These are phyloP conservation scores for Platycnemis pennipes DNA, from an alignment of 2,888 invertebrate species.

Conservation along the genomic window DNA sequence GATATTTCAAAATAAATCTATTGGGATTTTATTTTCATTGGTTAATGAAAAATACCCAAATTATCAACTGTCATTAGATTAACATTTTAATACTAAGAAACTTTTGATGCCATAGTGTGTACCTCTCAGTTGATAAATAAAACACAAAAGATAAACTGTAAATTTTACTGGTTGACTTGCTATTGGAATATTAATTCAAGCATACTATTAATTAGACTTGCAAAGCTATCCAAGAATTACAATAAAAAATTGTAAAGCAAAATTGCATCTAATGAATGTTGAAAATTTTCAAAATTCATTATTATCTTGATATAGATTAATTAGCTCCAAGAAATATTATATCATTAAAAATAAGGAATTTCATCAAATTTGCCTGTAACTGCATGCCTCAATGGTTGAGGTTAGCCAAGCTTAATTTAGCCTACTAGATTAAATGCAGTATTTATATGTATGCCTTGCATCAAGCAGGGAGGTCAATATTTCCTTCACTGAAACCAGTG, in stretches of 20 bases:
- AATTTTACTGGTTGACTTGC: too few species aligned
- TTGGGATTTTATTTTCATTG: background rate
- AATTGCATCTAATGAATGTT: background rate
- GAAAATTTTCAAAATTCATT: background rate
- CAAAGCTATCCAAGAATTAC: too few species aligned
- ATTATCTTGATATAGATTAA: background rate
- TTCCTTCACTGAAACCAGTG: slow-evolving; percentile 14
- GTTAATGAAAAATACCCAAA: too few species aligned
- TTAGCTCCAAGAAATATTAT: background rate
- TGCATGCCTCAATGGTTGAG: slow-evolving; percentile 67
- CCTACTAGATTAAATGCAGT: slow-evolving; percentile 39
- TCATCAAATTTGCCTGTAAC: slow-evolving; percentile 61
- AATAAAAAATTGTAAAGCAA: too few species aligned
- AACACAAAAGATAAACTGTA: too few species aligned
- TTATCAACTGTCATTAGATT: too few species aligned
- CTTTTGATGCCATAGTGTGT: too few species aligned
- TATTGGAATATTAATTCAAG: too few species aligned
- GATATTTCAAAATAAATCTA: background rate
- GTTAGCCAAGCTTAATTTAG: slow-evolving; percentile 65
- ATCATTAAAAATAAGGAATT: background rate
- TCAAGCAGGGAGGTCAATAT: slow-evolving; percentile 33
- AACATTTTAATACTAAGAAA: too few species aligned
- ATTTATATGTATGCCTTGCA: slow-evolving; percentile 39
- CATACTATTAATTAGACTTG: too few species aligned
- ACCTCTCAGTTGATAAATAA: too few species aligned